Evolutionary conservation across 1,140 invertebrate genomes (phyloP), one percentile per base, ranked within the genome.

Genomic region (Octopus bimaculoides): DNA sequence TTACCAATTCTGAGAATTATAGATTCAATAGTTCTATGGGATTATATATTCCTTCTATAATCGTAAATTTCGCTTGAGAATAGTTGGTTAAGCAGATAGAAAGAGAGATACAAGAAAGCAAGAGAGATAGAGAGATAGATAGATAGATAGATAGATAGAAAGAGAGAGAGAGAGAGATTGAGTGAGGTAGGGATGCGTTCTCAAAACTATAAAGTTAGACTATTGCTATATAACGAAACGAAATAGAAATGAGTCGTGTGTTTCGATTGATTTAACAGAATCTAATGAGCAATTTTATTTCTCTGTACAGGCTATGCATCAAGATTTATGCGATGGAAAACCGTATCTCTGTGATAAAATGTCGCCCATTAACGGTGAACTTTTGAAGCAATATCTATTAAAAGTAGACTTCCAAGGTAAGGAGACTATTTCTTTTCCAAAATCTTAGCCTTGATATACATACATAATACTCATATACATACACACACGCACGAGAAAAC

Each of bases 371-470:
- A 95, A 96, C 87, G 96, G 97, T 0, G 93, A 94, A 0, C 92
- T 94, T 79, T 92, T 98, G 14, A 92, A 97, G 56, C 92, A 94
- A 79, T 96, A 96, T 88, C 91, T 98, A 53, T 92, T 94, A 55
- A 94, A 94, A 88, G 96, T 97, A 7, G 90, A 93, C 81, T 97
- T 97, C 86, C 92, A 92, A 91, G 95, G 96, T 97, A 90, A 92
- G 26, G 26, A 41, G 90, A 82, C 52, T 41, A 53, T 69, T 77
- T 61, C 5, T 52, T 71, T 17, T 10, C 7, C 26, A 1, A 61
- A 9, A 61, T 61, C 17, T 61, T 61, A 61, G 17, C 17, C 17
- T 61, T 2, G 17, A 61, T 61, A 12, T 61, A 17, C 56, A 61
- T 61, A 61, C 17, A 61, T 4, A 61, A 9, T 1, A 61, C 56